Base-by-base conservation (phyloP, 2,113 vertebrate genomes). In the Nanorana parkeri region DNA sequence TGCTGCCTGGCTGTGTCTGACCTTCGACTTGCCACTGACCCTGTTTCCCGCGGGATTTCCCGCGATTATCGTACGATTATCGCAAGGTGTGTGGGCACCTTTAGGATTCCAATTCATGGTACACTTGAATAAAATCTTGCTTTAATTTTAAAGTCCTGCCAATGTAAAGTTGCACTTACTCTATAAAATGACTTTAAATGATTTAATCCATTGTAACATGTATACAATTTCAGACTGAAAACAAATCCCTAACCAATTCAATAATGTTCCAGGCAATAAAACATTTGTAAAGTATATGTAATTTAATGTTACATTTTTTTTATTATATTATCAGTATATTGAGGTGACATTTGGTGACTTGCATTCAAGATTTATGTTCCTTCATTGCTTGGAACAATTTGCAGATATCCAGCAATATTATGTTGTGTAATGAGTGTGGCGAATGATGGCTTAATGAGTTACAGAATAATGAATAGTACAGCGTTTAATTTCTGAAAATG, bases 361-460 rank as follows among this genome's bases (percentile, higher is more conserved):
- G 28, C 20, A 32, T 67, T 67, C 17, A 17, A 20, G n/a, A 29
- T 32, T 5, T 29, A 15, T 67, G 65, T 32, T 67, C 65, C 11
- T 67, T 28, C 28, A 67, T 67, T 32, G n/a, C 17, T 67, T 67
- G 24, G 65, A 16, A 29, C 32, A 67, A 67, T 67, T 7, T 67
- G 65, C 13, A 20, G 65, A 67, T 28, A 24, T 21, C 61, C 5
- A 23, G 23, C 3, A 21, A 24, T 17, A 24, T 26, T n/a, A n/a
- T n/a, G 24, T 64, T 64, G 61, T 24, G 20, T 63, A 63, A 63
- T 63, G 60, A 63, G 23, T 24, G 61, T 13, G 17, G 64, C 15
- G 28, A 67, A 67, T 67, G 28, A 67, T 3, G 17, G 23, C 16
- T 29, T 29, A 17, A 29, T 17, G 65, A 7, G 4, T 32, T 67